Evolutionary conservation across 2,888 invertebrate genomes (phyloP), one percentile per base, ranked within the genome.

Genomic region (Dascillus cervinus): DNA sequence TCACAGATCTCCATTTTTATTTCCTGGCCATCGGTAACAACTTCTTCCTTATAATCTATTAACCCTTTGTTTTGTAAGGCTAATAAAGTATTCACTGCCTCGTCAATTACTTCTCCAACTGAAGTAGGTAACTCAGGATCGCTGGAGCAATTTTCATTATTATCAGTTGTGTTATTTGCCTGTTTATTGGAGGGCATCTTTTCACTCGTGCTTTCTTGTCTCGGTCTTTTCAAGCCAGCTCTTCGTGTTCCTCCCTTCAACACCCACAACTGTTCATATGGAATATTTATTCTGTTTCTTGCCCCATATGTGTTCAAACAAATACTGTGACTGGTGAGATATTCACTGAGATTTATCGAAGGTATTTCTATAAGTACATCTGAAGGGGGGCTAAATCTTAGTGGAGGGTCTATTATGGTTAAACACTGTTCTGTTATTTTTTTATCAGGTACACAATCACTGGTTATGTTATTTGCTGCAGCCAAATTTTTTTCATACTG

Each of bases 271-370:
- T 66, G 53, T 37, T 73, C 72, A 17, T 69, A 66, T 15, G 66
- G 65, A 9, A 67, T 64, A 41, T 69, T 73, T 3, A 73, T 62
- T 2, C 79, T 77, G 52, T 82, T 70, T 19, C 85, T 69, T 53
- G 81, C 79, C 46, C 86, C 77, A 47, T 86, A 85, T 0, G 84
- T 79, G 29, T 77, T 75, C 46, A 88, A 73, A 57, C 84, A 83
- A 11, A 88, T 80, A 50, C 80, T 83, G 50, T 82, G 77, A 49
- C 80, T 82, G 35, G 85, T 84, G 19, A 85, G 66, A 53, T 79
- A 82, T 53, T 86, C 86, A 21, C 80, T 81, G 25, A 85, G 72
- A 50, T 80, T 80, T 10, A 86, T 71, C 22, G 78, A 71, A 0
- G 87, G 85, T 13, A 85, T 58, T 47, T 82, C 78, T 28, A 87